Evolutionary conservation across 2,797 vertebrate species (phyloP), one percentile per base, ranked within the genome.

Genomic region (Channa striata): DNA sequence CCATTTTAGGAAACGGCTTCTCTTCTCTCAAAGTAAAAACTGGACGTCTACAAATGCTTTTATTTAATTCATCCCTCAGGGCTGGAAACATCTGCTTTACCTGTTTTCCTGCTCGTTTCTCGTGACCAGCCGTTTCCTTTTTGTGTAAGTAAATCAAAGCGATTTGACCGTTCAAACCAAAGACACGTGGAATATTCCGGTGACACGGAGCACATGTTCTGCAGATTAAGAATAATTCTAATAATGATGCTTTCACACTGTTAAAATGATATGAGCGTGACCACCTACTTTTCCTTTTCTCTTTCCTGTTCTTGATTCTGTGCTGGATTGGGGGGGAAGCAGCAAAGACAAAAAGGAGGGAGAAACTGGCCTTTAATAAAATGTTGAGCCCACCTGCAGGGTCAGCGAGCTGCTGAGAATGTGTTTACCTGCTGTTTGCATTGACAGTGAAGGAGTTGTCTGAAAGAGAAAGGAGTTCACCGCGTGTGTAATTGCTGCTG

Each of bases 391-490:
- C 36, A 25, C 56, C 48, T 73, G 71, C 10, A 8, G 51, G 1
- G 51, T 13, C 39, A 6, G 14, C 1, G 47, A 51, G 49, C 49
- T 8, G 53, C 46, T 37, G 47, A 39, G 44, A 8, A 17, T 39
- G 59, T 34, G 47, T 42, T 57, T 11, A 49, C 48, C 73, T 65
- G 74, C 56, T 58, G 65, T 12, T 62, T 56, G 43, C n/a, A 5
- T 33, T 19, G 1, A 19, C n/a, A 11, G n/a, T n/a, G 11, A 20
- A 20, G 37, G 14, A 52, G 21, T 23, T n/a, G 3, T 19, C 42
- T 14, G 14, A 4, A 30, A 14, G 2, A 19, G 11, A 17, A 13
- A n/a, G n/a, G n/a, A n/a, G n/a, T n/a, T n/a, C n/a, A n/a, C n/a
- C n/a, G n/a, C n/a, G n/a, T 3, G 37, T 34, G 23, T 58, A 10